Evolutionary conservation across 2,888 invertebrate genomes (phyloP).

Genomic region (Caenorhabditis japonica): DNA sequence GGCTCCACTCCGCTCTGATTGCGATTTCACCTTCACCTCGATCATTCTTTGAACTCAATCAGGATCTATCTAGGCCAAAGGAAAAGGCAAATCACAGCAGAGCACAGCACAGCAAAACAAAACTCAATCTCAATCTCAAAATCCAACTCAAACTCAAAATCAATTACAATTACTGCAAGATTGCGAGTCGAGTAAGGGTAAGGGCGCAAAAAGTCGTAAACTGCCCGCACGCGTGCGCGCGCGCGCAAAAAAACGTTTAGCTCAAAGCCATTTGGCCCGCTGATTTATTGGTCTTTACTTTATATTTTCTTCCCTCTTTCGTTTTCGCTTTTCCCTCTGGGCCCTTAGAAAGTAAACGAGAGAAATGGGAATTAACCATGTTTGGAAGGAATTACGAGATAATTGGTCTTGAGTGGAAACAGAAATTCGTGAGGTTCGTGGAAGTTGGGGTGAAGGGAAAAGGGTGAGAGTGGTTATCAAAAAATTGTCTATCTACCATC

Average conservation of each 20-base stretch:
- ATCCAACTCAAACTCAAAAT: too few relatives aligned
- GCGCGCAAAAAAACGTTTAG: constrained; percentile 28
- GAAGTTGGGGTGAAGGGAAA: not conserved
- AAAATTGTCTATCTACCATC: constrained; percentile 22
- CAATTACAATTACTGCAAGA: constrained; percentile 47
- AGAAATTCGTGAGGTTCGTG: constrained; percentile 6
- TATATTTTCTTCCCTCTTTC: constrained; percentile 2
- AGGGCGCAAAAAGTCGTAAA: constrained; percentile 41
- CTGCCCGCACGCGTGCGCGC: constrained; percentile 17
- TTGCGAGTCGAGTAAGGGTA: too few relatives aligned
- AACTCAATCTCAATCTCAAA: too few relatives aligned
- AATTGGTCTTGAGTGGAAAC: constrained; percentile 29
- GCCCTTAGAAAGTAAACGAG: constrained; percentile 1
- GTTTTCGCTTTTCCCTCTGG: not conserved
- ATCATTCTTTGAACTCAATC: too few relatives aligned
- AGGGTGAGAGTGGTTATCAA: constrained; percentile 11
- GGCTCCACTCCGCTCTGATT: too few relatives aligned
- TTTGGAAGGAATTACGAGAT: constrained; percentile 43
- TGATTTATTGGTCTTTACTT: constrained; percentile 45
- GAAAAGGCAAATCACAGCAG: too few relatives aligned
- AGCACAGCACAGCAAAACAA: too few relatives aligned
- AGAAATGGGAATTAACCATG: constrained; percentile 24
- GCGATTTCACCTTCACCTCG: too few relatives aligned
- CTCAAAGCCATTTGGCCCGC: constrained; percentile 37
- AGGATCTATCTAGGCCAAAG: too few relatives aligned